phyloP scores from a whole-genome alignment of 2,888 invertebrate species.

The Deilephila porcellus region DNA sequence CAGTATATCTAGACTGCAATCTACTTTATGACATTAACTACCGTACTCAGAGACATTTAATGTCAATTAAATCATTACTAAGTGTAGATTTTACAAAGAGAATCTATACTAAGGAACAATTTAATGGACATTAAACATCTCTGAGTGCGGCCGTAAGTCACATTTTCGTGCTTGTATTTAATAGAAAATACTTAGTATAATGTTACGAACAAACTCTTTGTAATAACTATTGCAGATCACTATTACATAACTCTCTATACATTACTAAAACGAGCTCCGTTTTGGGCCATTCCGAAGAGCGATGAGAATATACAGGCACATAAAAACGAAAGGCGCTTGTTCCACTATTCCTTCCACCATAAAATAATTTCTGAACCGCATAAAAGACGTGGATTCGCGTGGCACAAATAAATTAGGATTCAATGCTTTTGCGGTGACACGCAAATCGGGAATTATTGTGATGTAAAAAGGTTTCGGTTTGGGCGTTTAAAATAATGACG shows the following conservation, averaged over 20 bases:
- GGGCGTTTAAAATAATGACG: conserved; percentile 20
- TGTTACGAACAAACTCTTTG: background rate
- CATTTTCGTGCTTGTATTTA: no score
- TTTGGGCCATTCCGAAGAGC: conserved; percentile 9
- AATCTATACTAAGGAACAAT: no score
- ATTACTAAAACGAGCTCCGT: background rate
- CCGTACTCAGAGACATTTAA: no score
- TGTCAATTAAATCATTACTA: no score
- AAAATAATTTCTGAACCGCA: conserved; percentile 25
- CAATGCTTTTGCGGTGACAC: conserved; percentile 26
- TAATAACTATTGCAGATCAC: background rate
- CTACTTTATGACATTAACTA: no score
- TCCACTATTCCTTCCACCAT: conserved; percentile 16
- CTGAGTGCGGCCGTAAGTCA: no score
- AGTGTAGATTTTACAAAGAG: no score
- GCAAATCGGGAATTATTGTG: conserved; percentile 26
- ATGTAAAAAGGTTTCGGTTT: conserved; percentile 8
- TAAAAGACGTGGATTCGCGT: conserved; percentile 17
- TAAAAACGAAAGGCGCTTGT: conserved; percentile 25
- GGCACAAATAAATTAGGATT: conserved; percentile 18
- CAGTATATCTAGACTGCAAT: no score
- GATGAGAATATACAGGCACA: conserved; percentile 17
- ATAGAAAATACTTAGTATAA: background rate
- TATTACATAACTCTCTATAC: conserved; percentile 2
- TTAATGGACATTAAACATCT: no score